Evolutionary conservation across 2,113 vertebrate genomes (phyloP).

Genomic region (Ictalurus furcatus): DNA sequence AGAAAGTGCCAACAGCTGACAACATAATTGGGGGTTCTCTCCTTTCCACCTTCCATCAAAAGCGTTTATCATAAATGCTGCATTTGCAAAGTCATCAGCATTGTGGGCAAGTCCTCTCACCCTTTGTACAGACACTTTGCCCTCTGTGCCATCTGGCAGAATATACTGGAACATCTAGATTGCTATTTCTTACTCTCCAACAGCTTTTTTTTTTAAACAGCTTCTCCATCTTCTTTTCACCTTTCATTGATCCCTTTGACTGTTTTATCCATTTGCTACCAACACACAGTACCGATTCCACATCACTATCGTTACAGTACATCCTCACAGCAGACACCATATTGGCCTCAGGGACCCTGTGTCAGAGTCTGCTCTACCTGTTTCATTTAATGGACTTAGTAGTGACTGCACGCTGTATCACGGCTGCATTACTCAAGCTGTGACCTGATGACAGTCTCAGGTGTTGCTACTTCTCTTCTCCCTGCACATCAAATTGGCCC

Average conservation of each 20-base stretch:
- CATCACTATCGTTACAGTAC: background rate
- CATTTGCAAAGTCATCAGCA: background rate
- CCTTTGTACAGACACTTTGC: background rate
- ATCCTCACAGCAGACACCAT: background rate
- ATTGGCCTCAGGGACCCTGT: slow-evolving; percentile 9
- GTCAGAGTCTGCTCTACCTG: background rate
- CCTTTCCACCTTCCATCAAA: background rate
- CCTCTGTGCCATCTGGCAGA: background rate
- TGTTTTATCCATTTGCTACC: slow-evolving; percentile 14
- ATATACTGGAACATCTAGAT: background rate
- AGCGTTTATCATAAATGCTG: background rate
- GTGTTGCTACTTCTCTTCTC: slow-evolving; percentile 49
- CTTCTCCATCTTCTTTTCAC: background rate
- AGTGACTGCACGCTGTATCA: background rate
- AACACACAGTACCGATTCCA: background rate
- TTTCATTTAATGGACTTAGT: slow-evolving; percentile 26
- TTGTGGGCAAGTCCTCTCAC: background rate
- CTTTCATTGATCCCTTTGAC: slow-evolving; percentile 19
- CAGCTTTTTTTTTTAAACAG: background rate
- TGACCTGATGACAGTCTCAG: slow-evolving; percentile 24
- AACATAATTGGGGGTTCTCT: background rate
- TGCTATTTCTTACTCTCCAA: background rate
- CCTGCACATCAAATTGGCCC: slow-evolving; percentile 40
- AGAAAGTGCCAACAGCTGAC: background rate
- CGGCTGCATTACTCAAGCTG: background rate